Evolutionary conservation across 2,888 invertebrate genomes (phyloP), one percentile per base, ranked within the genome.

Genomic region (Polietes domitor): DNA sequence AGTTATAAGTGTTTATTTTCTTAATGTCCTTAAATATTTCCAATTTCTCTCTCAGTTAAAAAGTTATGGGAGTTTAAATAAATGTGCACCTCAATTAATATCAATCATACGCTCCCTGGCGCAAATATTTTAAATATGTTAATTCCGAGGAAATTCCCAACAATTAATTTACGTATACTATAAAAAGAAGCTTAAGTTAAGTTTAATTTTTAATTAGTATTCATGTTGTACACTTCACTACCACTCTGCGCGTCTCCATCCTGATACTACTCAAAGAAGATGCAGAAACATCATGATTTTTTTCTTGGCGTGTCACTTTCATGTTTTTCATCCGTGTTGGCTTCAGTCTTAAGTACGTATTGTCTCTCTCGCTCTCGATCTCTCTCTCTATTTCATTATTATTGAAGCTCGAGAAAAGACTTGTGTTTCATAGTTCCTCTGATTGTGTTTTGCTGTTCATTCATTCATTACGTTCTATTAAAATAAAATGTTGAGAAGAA

Each of bases 61-160:
- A n/a, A n/a, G n/a, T n/a, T n/a, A n/a, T n/a, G n/a, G n/a, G n/a
- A n/a, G n/a, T n/a, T n/a, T n/a, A 26, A 58, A 58, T 26, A n/a
- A 3, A 9, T 26, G 0, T 15, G 7, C 7, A 32, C 7, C 3
- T 19, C 3, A 65, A 65, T 65, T 65, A 65, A 65, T 65, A 65
- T 41, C 21, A 65, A 37, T 65, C 65, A 65, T 65, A 65, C 65
- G 65, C 21, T 65, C 5, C 12, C 7, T 17, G 17, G 50, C 2
- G 10, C 41, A 12, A 41, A 2, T 5, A 41, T 5, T 41, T 32
- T 32, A 32, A 41, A 7, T 10, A 41, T n/a, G n/a, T n/a, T n/a
- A n/a, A 10, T 41, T 41, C 12, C 41, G 41, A 32, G 32, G 32
- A 32, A 4, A 41, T 41, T 10, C 32, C 32, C 7, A 32, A 32